A percentile compares a stretch with the other conserved stretches of the same genome.
Conservation (phyloP, 2,113 vertebrate species). For the Urocolius indicus region DNA sequence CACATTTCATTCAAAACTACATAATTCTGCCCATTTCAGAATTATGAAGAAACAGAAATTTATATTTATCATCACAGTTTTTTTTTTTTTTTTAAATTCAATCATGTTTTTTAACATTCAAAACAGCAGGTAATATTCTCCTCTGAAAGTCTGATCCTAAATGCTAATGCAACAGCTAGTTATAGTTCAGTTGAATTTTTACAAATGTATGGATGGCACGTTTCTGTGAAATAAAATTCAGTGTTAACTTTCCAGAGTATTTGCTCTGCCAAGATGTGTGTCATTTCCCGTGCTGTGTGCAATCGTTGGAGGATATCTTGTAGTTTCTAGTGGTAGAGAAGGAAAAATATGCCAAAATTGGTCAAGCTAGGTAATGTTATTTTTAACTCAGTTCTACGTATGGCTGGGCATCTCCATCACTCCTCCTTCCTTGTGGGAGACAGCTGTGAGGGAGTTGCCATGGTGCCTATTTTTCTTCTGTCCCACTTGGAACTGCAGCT, state of each 20-base stretch:
- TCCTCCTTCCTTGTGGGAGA: not conserved
- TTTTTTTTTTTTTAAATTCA: conserved; percentile 9
- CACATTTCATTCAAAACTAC: conserved; percentile 52
- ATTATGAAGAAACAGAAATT: conserved; percentile 2
- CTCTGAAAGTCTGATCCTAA: conserved; percentile 37
- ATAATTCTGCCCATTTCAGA: conserved; percentile 41
- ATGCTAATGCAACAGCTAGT: conserved; percentile 63
- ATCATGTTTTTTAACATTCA: conserved; percentile 10
- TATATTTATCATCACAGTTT: conserved; percentile 18
- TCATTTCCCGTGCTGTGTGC: conserved; percentile 62
- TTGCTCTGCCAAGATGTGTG: conserved; percentile 67
- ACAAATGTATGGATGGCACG: conserved; percentile 66
- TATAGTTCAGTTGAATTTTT: conserved; percentile 72
- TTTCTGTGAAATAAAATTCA: conserved; percentile 55
- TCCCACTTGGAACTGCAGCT: not conserved
- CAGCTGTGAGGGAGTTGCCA: not conserved
- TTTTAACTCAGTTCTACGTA: not conserved
- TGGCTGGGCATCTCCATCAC: not conserved
- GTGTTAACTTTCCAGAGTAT: conserved; percentile 65
- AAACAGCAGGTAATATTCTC: not conserved
- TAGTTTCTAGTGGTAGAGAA: conserved; percentile 31
- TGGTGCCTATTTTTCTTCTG: not conserved
- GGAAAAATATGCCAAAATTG: conserved; percentile 17
- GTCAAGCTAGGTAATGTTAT: not conserved
- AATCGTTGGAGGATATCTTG: conserved; percentile 12